Evolutionary conservation across 1,140 invertebrate genomes (phyloP).

Genomic region (Drosophila equinoxialis): DNA sequence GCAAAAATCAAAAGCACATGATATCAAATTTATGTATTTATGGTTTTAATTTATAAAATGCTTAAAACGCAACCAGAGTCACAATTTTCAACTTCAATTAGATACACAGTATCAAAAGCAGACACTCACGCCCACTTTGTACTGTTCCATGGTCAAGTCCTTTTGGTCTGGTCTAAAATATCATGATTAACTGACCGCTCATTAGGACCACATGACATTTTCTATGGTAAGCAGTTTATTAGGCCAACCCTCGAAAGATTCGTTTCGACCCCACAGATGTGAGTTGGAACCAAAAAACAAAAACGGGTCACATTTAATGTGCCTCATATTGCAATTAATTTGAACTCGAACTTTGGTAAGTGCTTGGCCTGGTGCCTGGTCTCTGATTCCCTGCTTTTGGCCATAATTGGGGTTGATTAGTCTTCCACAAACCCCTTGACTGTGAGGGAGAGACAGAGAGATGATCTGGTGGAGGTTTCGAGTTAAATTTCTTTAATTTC

Average conservation of each 20-base stretch:
- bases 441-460: no score
- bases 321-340: slow-evolving; percentile 78
- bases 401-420: slow-evolving; percentile 7
- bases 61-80: slow-evolving; percentile 22
- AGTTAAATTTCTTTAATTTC: no score
- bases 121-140: slow-evolving; percentile 7
- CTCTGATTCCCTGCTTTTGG: not conserved
- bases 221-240: slow-evolving; percentile 4
- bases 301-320: slow-evolving; percentile 70
- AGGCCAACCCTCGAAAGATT: slow-evolving; percentile 4
- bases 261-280: not conserved
- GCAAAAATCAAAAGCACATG: no score
- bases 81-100: slow-evolving; percentile 18
- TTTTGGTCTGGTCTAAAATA: slow-evolving; percentile 31
- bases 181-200: slow-evolving; percentile 77
- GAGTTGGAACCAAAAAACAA: not conserved
- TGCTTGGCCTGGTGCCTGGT: slow-evolving; percentile 31
- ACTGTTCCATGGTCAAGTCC: not conserved
- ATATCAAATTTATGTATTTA: not conserved
- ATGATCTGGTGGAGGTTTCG: no score
- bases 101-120: slow-evolving; percentile 19
- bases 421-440: not conserved
- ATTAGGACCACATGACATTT: slow-evolving; percentile 64
- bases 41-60: slow-evolving; percentile 65
- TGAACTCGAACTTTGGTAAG: slow-evolving; percentile 62